phyloP scores from a whole-genome alignment of 2,113 vertebrate species.

The Phoxinus phoxinus region DNA sequence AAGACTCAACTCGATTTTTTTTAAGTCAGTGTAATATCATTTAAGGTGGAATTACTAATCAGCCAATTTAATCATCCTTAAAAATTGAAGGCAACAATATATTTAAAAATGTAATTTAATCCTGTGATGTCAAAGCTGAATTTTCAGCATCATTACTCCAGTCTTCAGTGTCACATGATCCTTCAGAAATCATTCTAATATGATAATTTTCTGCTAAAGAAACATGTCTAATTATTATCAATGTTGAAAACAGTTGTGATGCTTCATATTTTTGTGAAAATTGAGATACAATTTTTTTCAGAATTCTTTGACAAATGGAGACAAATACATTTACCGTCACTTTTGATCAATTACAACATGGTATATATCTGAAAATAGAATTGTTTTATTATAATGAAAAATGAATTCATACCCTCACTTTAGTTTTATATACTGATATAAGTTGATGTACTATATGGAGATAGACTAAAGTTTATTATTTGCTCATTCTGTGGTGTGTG shows the following conservation, averaged over 20 bases:
- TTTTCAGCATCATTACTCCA: not conserved
- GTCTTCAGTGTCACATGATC: not conserved
- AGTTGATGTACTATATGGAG: not conserved
- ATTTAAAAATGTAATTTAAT: not conserved
- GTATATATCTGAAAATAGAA: not conserved
- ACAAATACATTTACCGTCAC: not conserved
- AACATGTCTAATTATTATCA: not conserved
- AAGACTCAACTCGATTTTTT: too few relatives aligned
- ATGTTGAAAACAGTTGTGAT: not conserved
- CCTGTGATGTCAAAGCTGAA: not conserved
- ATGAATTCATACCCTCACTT: not conserved
- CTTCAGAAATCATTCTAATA: not conserved
- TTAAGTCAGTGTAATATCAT: too few relatives aligned
- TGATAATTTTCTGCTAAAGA: not conserved
- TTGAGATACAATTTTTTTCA: not conserved
- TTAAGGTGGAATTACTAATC: too few relatives aligned
- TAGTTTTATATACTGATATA: conserved; percentile 3
- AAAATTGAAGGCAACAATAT: too few relatives aligned
- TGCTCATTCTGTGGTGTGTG: conserved; percentile 53
- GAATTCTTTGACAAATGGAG: not conserved
- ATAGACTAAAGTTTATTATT: not conserved
- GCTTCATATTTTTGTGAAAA: not conserved
- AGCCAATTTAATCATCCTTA: too few relatives aligned
- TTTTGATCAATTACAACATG: not conserved
- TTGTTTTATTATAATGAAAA: not conserved